Evolutionary conservation across 1,140 invertebrate species (phyloP).

Genomic region (Rhagoletis zephyria): DNA sequence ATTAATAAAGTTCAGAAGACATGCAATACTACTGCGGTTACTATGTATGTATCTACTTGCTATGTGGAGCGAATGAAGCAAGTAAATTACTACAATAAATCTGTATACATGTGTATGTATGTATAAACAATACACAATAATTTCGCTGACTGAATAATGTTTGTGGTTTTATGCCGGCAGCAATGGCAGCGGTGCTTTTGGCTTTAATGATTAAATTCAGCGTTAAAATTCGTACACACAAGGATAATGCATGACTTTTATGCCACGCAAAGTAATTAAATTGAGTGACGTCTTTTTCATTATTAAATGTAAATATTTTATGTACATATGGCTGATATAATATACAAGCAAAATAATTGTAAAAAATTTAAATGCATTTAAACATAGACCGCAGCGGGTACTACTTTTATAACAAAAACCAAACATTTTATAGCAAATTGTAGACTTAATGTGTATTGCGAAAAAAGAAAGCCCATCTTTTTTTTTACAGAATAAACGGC

Average conservation of each 20-base stretch:
- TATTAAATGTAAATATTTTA: too few species aligned
- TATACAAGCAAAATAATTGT: too few species aligned
- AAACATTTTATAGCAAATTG: too few species aligned
- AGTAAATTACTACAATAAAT: constrained; percentile 23
- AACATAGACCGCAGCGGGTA: too few species aligned
- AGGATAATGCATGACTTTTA: neutral
- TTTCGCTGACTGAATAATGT: constrained; percentile 11
- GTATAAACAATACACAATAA: neutral
- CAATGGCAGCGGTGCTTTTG: neutral
- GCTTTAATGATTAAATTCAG: neutral
- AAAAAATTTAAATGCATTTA: too few species aligned
- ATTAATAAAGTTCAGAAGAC: constrained; percentile 16
- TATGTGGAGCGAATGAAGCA: neutral
- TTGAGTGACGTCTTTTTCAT: neutral
- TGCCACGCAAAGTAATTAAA: neutral
- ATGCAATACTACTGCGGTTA: neutral
- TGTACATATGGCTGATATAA: too few species aligned
- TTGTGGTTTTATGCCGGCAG: constrained; percentile 16
- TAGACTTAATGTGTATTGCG: too few species aligned
- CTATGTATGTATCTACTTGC: neutral
- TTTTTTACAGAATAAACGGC: too few species aligned
- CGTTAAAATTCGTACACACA: neutral
- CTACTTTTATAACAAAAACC: too few species aligned
- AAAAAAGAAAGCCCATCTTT: too few species aligned
- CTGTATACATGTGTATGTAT: too few species aligned